phyloP scores from a whole-genome alignment of 1,140 invertebrate genomes.

The Brevipalpus yothersi region DNA sequence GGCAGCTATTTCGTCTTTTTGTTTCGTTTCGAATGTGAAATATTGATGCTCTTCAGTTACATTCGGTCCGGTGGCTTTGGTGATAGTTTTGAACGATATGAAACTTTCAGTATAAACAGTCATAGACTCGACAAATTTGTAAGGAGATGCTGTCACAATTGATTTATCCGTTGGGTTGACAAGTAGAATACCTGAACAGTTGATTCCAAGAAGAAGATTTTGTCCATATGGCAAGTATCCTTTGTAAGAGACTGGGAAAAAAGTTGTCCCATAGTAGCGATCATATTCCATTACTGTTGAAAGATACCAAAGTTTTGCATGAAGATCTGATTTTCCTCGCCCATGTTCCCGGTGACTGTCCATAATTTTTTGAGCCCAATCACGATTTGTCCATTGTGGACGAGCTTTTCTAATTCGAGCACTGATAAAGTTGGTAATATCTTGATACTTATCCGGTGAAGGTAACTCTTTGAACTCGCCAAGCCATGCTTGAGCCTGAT shows the following conservation, averaged over 20 bases:
- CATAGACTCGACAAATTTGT: conserved; percentile 45
- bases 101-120: conserved; percentile 70
- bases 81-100: conserved; percentile 44
- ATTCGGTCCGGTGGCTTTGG: conserved; percentile 22
- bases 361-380: conserved; percentile 34
- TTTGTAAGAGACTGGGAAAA: conserved; percentile 71
- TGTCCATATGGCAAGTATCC: conserved; percentile 69
- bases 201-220: conserved; percentile 49
- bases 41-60: conserved; percentile 37
- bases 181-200: conserved; percentile 61
- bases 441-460: conserved; percentile 29
- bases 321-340: conserved; percentile 59
- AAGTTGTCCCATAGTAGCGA: conserved; percentile 73
- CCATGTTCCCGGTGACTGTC: conserved; percentile 45
- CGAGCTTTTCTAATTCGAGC: conserved; percentile 25
- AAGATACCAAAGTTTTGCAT: conserved; percentile 75
- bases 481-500: conserved; percentile 74
- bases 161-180: conserved; percentile 72
- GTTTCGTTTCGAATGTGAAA: conserved; percentile 69
- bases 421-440: conserved; percentile 53
- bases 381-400: conserved; percentile 36
- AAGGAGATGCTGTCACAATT: conserved; percentile 62
- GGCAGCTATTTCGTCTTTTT: conserved; percentile 68
- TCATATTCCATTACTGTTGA: conserved; percentile 85
- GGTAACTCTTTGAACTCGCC: conserved; percentile 49